Conservation (phyloP, 1,140 invertebrate species). For the Drosophila truncata region DNA sequence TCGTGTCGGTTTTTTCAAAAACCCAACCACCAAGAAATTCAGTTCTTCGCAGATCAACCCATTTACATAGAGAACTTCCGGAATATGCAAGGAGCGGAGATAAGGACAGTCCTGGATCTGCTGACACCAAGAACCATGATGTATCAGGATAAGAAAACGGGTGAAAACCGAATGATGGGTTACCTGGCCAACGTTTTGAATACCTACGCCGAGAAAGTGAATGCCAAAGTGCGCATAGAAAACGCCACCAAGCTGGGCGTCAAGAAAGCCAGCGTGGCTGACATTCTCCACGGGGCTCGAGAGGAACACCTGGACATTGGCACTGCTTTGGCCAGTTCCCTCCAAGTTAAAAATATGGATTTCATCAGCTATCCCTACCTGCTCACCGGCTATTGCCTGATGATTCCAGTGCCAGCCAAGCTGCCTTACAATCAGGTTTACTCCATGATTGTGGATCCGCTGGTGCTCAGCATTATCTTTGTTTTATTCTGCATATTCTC, state of each 20-base stretch:
- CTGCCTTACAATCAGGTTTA: slow-evolving; percentile 57
- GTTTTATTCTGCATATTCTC: slow-evolving; percentile 54
- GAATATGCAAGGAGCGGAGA: slow-evolving; percentile 45
- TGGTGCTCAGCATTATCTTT: slow-evolving; percentile 36
- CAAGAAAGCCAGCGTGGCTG: neutral
- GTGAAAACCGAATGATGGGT: slow-evolving; percentile 37
- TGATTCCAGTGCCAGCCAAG: slow-evolving; percentile 53
- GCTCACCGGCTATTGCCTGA: slow-evolving; percentile 50
- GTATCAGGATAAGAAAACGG: slow-evolving; percentile 13
- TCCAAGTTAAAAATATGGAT: neutral
- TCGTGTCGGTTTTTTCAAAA: slow-evolving; percentile 52
- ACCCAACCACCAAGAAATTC: slow-evolving; percentile 19
- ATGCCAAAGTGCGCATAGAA: slow-evolving; percentile 47
- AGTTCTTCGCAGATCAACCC: neutral
- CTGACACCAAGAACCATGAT: slow-evolving; percentile 53
- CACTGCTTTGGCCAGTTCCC: neutral
- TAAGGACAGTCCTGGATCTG: slow-evolving; percentile 36
- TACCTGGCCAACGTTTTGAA: slow-evolving; percentile 48
- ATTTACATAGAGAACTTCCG: slow-evolving; percentile 63
- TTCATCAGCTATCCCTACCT: slow-evolving; percentile 53
- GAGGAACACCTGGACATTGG: slow-evolving; percentile 51
- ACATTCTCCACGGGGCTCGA: neutral
- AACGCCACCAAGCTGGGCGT: neutral
- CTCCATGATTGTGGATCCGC: slow-evolving; percentile 39
- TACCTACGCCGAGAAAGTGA: slow-evolving; percentile 46